These are phyloP conservation scores for Brachyptera putata DNA, from an alignment of 2,888 invertebrate genomes.

Conservation along the genomic window DNA sequence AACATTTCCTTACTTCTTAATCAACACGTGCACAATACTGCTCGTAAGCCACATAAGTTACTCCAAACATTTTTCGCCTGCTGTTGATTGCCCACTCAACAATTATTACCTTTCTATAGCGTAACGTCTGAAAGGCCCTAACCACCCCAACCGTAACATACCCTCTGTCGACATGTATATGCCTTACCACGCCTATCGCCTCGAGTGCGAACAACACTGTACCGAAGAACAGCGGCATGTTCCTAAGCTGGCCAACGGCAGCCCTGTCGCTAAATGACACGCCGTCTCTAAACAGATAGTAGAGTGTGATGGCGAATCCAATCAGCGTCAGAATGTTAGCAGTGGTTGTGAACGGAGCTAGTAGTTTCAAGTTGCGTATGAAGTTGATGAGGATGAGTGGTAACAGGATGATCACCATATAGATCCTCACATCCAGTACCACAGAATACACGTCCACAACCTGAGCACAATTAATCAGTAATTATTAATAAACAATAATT, in stretches of 20 bases:
- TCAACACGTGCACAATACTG: too few relatives aligned
- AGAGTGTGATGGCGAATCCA: slow-evolving; percentile 80
- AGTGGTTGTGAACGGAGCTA: slow-evolving; percentile 85
- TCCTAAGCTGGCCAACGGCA: slow-evolving; percentile 58
- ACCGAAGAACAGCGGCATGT: slow-evolving; percentile 90
- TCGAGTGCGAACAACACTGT: slow-evolving; percentile 95
- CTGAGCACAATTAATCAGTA: slow-evolving; percentile 25
- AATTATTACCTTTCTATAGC: too few relatives aligned
- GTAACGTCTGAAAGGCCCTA: too few relatives aligned
- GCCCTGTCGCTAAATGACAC: slow-evolving; percentile 59
- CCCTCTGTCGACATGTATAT: too few relatives aligned
- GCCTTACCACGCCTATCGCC: slow-evolving; percentile 83
- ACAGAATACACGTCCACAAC: slow-evolving; percentile 50
- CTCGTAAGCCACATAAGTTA: too few relatives aligned
- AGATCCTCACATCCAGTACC: slow-evolving; percentile 41
- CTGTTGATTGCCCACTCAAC: too few relatives aligned
- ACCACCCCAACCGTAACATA: too few relatives aligned
- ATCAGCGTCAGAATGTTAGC: slow-evolving; percentile 81
- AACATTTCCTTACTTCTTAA: too few relatives aligned
- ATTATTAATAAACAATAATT: too few relatives aligned
- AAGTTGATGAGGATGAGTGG: slow-evolving; percentile 72
- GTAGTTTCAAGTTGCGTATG: slow-evolving; percentile 75
- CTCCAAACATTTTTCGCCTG: too few relatives aligned
- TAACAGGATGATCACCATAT: slow-evolving; percentile 40
- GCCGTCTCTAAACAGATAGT: slow-evolving; percentile 74